A percentile compares a stretch with the other conserved stretches of the same genome.
These are phyloP conservation scores for Denticeps clupeoides DNA, from an alignment of 2,797 vertebrate species.

Conservation along the genomic window DNA sequence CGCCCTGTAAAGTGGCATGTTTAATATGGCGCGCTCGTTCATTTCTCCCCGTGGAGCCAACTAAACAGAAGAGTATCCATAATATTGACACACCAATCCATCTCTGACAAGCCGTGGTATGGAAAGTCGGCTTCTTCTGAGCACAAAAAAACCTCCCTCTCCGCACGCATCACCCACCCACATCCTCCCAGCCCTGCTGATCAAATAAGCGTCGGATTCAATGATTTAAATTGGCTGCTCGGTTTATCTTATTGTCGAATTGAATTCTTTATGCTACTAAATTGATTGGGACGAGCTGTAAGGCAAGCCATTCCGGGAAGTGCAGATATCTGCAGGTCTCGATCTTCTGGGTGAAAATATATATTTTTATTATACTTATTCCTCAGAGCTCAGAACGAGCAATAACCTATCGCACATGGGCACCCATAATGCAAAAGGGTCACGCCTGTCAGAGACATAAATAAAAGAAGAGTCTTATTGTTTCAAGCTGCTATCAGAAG, in stretches of 20 bases:
- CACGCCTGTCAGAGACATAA: too few relatives aligned
- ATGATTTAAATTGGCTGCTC: slow-evolving; percentile 43
- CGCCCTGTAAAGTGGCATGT: slow-evolving; percentile 23
- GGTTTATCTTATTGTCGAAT: slow-evolving; percentile 49
- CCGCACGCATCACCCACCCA: background rate
- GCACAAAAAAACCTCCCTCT: background rate
- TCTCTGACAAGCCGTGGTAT: slow-evolving; percentile 37
- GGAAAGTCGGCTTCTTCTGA: background rate
- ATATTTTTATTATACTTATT: too few relatives aligned
- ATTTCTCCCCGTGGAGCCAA: slow-evolving; percentile 30
- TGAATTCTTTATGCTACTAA: slow-evolving; percentile 32
- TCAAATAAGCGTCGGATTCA: slow-evolving; percentile 45
- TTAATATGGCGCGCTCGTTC: slow-evolving; percentile 39
- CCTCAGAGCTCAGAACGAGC: too few relatives aligned
- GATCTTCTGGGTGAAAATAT: too few relatives aligned
- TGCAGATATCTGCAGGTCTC: too few relatives aligned
- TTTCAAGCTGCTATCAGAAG: too few relatives aligned
- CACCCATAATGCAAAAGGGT: too few relatives aligned
- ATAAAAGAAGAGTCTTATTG: too few relatives aligned
- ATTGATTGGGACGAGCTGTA: slow-evolving; percentile 43
- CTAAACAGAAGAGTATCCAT: slow-evolving; percentile 43
- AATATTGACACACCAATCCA: slow-evolving; percentile 46
- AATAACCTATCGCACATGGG: too few relatives aligned
- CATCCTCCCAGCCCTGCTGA: background rate
- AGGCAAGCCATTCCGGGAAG: background rate